A percentile compares a stretch with the other conserved stretches of the same genome.
These are phyloP conservation scores for Sphinx pinastri DNA, from an alignment of 2,888 invertebrate genomes.

Conservation along the genomic window DNA sequence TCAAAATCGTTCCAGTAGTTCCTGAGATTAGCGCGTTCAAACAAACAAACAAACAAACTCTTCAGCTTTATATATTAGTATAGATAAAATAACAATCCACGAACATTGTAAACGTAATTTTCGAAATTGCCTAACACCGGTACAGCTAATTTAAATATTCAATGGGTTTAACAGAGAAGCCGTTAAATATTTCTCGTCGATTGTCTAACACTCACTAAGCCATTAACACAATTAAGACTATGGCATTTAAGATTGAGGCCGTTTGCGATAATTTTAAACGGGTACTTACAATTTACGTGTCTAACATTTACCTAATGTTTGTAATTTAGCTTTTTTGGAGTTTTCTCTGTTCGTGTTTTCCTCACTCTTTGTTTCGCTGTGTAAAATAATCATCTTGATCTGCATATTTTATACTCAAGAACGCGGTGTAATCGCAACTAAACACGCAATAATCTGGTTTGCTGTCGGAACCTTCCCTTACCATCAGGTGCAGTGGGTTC, in stretches of 20 bases:
- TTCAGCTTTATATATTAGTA: too few relatives aligned
- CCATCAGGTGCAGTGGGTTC: too few relatives aligned
- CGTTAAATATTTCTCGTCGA: slow-evolving; percentile 57
- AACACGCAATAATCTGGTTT: too few relatives aligned
- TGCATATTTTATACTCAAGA: too few relatives aligned
- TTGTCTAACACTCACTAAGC: slow-evolving; percentile 28
- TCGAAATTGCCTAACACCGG: slow-evolving; percentile 44
- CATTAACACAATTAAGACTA: slow-evolving; percentile 12
- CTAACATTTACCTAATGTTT: slow-evolving; percentile 11
- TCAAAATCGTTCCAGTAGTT: too few relatives aligned
- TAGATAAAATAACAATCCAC: background rate
- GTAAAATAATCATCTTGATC: too few relatives aligned
- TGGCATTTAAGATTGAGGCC: slow-evolving; percentile 20
- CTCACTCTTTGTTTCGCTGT: background rate
- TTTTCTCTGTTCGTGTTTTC: background rate
- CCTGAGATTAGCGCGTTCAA: too few relatives aligned
- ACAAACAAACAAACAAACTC: too few relatives aligned
- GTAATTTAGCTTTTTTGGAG: background rate
- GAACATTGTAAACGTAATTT: slow-evolving; percentile 31
- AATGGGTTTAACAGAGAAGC: slow-evolving; percentile 63
- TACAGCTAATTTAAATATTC: slow-evolving; percentile 73
- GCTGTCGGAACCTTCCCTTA: too few relatives aligned
- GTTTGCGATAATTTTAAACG: background rate
- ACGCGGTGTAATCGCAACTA: too few relatives aligned
- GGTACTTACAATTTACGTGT: background rate